Evolutionary conservation across 1,140 invertebrate species (phyloP), one percentile per base, ranked within the genome.

Genomic region (Heliothis subflexa): DNA sequence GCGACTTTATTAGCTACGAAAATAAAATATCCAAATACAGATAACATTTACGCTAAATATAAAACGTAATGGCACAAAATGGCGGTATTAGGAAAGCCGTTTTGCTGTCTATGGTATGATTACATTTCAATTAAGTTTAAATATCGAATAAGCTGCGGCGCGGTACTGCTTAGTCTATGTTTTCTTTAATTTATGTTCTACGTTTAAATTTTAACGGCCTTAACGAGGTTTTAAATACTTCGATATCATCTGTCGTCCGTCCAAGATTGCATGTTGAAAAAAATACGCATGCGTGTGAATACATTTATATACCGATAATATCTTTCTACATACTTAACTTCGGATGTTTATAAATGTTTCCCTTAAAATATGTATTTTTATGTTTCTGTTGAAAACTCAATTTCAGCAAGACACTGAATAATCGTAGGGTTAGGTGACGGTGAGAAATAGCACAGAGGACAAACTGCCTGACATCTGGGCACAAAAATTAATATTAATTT

Each of bases 11-110:
- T 71, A 18, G 40, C 14, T 49, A 70, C 66, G 16, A 52, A 70
- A 70, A 70, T 70, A 70, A 70, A 50, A 70, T 70, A 28, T 70
- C 66, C 66, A 52, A 52, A 70, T 70, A 70, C 18, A 70, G 64
- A 25, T 14, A 68, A 50, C 50, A 71, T 71, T 71, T 40, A 54
- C 57, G 59, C 11, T 49, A 59, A 75, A 50, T 49, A 59, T 64
- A 25, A 62, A 62, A 75, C 45, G 3, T n/a, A 54, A 57, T 61
- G 57, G 14, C 10, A 16, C 21, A 13, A 75, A 25, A 64, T 64
- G 12, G 57, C 16, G 25, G 14, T 71, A 40, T 50, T 40, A 71
- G 52, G 49, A 40, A 55, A 71, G 50, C 47, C 45, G 47, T 49
- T 71, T 54, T 0, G 25, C 68, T 55, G 14, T 55, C 12, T 71